A percentile compares a stretch with the other conserved stretches of the same genome.
These are phyloP conservation scores for Elegia similella DNA, from an alignment of 2,888 invertebrate genomes.

Conservation along the genomic window DNA sequence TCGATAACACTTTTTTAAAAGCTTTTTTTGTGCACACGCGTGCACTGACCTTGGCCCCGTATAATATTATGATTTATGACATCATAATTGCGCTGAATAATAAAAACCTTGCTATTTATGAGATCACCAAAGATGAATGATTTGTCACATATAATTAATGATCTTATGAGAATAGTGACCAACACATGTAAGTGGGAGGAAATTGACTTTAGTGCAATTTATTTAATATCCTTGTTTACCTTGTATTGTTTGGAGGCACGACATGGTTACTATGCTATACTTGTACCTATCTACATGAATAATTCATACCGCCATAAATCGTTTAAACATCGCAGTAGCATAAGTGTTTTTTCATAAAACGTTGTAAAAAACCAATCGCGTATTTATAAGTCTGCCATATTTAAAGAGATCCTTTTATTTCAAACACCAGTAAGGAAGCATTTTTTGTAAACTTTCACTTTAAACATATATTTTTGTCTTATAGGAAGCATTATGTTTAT, in stretches of 20 bases:
- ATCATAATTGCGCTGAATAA: constrained; percentile 23
- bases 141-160: constrained; percentile 13
- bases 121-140: constrained; percentile 25
- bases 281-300: background rate
- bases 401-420: too few relatives aligned
- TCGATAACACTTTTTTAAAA: constrained; percentile 12
- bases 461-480: too few relatives aligned
- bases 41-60: constrained; percentile 8
- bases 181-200: constrained; percentile 8
- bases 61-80: constrained; percentile 18
- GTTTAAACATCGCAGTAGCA: background rate
- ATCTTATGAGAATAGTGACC: constrained; percentile 4
- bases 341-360: too few relatives aligned
- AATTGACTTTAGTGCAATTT: constrained; percentile 9
- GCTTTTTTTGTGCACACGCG: constrained; percentile 1
- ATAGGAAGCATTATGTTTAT: too few relatives aligned
- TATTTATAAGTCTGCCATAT: too few relatives aligned
- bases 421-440: too few relatives aligned
- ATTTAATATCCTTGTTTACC: constrained; percentile 8
- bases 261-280: background rate
- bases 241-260: constrained; percentile 7
- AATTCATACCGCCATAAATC: constrained; percentile 14
- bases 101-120: constrained; percentile 22
- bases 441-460: too few relatives aligned
- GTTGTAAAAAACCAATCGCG: too few relatives aligned